phyloP scores from a whole-genome alignment of 2,113 vertebrate genomes.

The Thermophis baileyi region DNA sequence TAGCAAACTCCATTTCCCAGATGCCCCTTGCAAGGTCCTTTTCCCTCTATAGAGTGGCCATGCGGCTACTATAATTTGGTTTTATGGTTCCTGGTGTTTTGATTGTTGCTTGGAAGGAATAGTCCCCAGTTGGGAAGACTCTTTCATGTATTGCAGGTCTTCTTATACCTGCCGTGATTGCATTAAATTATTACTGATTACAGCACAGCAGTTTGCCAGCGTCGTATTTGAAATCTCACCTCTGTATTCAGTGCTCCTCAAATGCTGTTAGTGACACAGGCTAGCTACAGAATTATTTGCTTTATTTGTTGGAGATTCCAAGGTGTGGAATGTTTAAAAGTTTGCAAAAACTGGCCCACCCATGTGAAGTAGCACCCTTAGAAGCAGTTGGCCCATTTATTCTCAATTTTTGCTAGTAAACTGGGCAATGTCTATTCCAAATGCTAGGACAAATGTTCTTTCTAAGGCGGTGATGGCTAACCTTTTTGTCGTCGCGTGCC shows the following conservation, averaged over 20 bases:
- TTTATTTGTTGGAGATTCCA: not conserved
- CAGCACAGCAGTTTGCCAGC: not conserved
- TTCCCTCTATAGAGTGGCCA: fast-evolving
- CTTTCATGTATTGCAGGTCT: not conserved
- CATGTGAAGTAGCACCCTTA: not conserved
- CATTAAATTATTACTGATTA: not conserved
- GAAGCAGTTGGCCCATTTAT: not conserved
- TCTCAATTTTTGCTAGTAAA: not conserved
- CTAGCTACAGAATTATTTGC: fast-evolving
- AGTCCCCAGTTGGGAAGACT: fast-evolving
- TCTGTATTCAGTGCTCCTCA: not conserved
- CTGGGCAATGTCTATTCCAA: not conserved
- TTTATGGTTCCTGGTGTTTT: not conserved
- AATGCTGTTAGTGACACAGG: not conserved
- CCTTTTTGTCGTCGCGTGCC: too few species aligned
- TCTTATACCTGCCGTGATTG: not conserved
- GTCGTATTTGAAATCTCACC: not conserved
- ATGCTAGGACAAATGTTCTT: not conserved
- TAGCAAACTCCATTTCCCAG: not conserved
- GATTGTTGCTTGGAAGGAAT: not conserved
- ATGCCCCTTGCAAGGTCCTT: not conserved
- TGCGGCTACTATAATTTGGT: not conserved
- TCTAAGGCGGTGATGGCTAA: not conserved
- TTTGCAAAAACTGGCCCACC: not conserved
- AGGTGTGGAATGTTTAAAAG: not conserved